Percentiles rank a stretch among this genome's conserved stretches.
Evolutionary conservation across 2,888 invertebrate genomes (phyloP).

Genomic region (Ernsta delagoae): DNA sequence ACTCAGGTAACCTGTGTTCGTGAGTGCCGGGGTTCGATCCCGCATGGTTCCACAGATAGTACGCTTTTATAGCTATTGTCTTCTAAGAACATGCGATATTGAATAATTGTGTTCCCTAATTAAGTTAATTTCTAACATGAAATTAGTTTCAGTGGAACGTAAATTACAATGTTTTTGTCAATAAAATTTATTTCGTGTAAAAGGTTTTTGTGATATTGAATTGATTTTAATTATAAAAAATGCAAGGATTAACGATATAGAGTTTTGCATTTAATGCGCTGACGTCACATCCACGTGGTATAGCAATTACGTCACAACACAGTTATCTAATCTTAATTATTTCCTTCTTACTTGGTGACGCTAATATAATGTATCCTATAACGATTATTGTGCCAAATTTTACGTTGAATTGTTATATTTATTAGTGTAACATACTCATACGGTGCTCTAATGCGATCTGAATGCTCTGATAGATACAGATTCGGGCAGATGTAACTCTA

Average conservation of each 20-base stretch:
- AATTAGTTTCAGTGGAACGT: constrained; percentile 40
- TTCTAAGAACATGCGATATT: constrained; percentile 78
- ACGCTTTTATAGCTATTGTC: constrained; percentile 61
- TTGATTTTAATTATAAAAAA: no score
- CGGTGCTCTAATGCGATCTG: background rate
- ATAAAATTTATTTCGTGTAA: no score
- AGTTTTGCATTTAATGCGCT: no score
- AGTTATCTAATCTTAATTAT: no score
- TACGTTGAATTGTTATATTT: no score
- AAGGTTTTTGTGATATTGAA: no score
- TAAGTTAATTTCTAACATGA: constrained; percentile 54
- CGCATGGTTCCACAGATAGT: constrained; percentile 77
- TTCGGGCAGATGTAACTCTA: no score
- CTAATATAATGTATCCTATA: background rate
- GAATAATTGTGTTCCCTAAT: constrained; percentile 52
- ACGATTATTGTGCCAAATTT: background rate
- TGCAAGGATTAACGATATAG: no score
- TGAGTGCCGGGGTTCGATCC: constrained; percentile 58
- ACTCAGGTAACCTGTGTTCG: constrained; percentile 32
- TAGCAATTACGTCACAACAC: no score
- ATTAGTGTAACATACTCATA: background rate
- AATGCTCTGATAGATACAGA: no score
- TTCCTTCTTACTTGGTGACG: no score
- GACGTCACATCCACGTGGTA: no score
- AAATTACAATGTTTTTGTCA: constrained; percentile 40